Percentiles rank a stretch among this genome's conserved stretches.
Evolutionary conservation across 2,113 vertebrate genomes (phyloP).

Genomic region (Todiramphus chloris): DNA sequence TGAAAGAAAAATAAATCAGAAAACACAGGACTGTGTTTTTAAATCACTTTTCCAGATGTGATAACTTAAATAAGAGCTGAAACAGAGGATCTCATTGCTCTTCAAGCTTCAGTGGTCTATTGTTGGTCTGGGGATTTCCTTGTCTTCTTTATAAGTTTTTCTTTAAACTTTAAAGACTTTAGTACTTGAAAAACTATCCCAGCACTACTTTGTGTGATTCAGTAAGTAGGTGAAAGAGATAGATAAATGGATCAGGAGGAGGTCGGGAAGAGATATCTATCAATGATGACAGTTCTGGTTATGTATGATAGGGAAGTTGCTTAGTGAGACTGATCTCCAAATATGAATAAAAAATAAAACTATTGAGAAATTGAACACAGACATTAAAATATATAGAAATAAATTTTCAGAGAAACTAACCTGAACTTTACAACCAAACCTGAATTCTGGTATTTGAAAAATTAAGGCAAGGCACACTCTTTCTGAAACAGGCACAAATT

Average conservation of each 20-base stretch:
- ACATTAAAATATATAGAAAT: background rate
- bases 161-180: constrained; percentile 27
- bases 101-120: background rate
- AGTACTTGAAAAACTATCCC: background rate
- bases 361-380: background rate
- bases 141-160: background rate
- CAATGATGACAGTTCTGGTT: background rate
- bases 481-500: background rate
- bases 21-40: background rate
- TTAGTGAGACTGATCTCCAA: background rate
- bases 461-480: background rate
- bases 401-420: background rate
- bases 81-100: constrained; percentile 14
- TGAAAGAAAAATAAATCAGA: background rate
- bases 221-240: background rate
- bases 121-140: background rate
- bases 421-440: background rate
- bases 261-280: background rate
- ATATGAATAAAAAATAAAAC: background rate
- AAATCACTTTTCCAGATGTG: background rate
- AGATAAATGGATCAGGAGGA: background rate
- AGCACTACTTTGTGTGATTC: background rate
- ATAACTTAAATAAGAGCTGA: background rate
- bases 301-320: background rate
- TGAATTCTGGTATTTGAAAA: background rate